Percentiles rank a stretch among this genome's conserved stretches.
Evolutionary conservation across 1,140 invertebrate genomes (phyloP).

Genomic region (Meloidogyne exigua): DNA sequence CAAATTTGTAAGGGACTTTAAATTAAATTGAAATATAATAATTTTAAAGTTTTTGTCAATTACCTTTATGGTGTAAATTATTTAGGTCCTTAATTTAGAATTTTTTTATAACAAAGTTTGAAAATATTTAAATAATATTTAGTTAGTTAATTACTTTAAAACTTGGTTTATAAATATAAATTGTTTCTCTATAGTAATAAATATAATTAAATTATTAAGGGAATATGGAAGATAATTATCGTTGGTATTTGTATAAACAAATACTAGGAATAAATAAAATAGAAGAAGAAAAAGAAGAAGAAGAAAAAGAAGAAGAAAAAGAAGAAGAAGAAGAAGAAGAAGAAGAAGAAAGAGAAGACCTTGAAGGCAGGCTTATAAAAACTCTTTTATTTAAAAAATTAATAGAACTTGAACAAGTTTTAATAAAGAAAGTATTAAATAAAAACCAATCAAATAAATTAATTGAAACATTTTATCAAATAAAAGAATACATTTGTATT

Average conservation of each 20-base stretch:
- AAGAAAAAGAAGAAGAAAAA: neutral
- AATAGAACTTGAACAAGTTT: neutral
- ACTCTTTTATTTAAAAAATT: slow-evolving; percentile 1
- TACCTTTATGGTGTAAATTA: too few relatives aligned
- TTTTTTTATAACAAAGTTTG: too few relatives aligned
- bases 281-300: neutral
- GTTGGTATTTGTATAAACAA: neutral
- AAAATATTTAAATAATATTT: too few relatives aligned
- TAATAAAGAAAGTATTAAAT: neutral
- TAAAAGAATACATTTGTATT: neutral
- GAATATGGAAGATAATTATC: neutral
- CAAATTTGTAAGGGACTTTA: neutral
- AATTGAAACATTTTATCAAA: neutral
- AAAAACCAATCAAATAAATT: neutral
- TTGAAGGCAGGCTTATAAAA: neutral
- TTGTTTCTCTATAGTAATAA: too few relatives aligned
- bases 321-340: too few relatives aligned
- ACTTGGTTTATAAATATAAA: too few relatives aligned
- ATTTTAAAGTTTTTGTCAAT: too few relatives aligned
- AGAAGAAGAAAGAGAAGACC: neutral
- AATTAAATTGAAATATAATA: neutral
- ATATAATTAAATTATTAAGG: neutral
- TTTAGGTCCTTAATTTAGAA: too few relatives aligned
- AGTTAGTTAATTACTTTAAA: too few relatives aligned
- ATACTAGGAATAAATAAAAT: neutral